Conservation (phyloP, 2,113 vertebrate genomes). For the Mastomys coucha region DNA sequence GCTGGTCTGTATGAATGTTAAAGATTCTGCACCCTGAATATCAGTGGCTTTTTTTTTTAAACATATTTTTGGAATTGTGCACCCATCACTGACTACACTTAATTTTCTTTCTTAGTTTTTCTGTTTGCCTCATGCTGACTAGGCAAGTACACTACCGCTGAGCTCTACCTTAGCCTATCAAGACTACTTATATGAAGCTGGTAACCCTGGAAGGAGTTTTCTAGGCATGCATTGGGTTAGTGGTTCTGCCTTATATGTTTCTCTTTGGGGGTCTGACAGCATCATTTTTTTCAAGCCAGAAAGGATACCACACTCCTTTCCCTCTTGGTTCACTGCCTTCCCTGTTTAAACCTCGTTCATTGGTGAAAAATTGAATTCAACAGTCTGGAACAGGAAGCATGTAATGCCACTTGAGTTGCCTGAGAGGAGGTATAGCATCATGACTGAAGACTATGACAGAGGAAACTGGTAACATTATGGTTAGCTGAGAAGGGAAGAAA, state of each 20-base stretch:
- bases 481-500: not conserved
- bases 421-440: not conserved
- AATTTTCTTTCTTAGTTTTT: not conserved
- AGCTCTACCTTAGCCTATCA: not conserved
- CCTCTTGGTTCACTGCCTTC: not conserved
- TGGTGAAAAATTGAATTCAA: not conserved
- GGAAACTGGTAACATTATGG: not conserved
- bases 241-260: not conserved
- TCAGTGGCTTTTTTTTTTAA: not conserved
- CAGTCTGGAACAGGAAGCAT: not conserved
- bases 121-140: not conserved
- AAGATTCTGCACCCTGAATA: not conserved
- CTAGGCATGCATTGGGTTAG: not conserved
- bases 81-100: not conserved
- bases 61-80: not conserved
- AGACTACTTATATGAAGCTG: not conserved
- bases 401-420: not conserved
- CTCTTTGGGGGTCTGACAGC: not conserved
- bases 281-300: not conserved
- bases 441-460: not conserved
- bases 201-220: not conserved
- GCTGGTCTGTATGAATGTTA: not conserved
- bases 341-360: not conserved
- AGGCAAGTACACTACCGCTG: not conserved
- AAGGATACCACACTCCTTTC: not conserved